These are phyloP conservation scores for Calliphora vicina DNA, from an alignment of 1,140 invertebrate species.

Conservation along the genomic window DNA sequence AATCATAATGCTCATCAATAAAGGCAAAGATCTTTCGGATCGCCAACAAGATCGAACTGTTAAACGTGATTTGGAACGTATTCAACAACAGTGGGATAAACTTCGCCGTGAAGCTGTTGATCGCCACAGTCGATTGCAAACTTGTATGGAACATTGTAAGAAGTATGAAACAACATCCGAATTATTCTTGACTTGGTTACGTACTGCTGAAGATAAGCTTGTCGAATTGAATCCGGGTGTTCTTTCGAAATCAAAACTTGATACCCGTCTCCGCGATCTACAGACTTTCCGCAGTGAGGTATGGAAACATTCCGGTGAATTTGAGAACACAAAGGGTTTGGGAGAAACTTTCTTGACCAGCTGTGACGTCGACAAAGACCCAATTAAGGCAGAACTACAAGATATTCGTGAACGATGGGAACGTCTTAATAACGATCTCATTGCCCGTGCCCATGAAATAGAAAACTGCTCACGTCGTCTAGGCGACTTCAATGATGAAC, in stretches of 20 bases:
- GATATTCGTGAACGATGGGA: slow-evolving; percentile 89
- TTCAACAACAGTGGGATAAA: slow-evolving; percentile 89
- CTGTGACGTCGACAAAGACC: slow-evolving; percentile 90
- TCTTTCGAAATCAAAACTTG: slow-evolving; percentile 86
- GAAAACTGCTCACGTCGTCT: slow-evolving; percentile 86
- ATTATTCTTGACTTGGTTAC: slow-evolving; percentile 86
- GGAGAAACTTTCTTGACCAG: slow-evolving; percentile 86
- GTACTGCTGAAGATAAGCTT: slow-evolving; percentile 85
- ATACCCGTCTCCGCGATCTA: slow-evolving; percentile 88
- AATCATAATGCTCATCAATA: slow-evolving; percentile 92
- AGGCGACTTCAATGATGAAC: slow-evolving; percentile 84
- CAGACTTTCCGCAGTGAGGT: slow-evolving; percentile 91
- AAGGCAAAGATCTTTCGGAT: slow-evolving; percentile 80
- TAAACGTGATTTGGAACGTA: slow-evolving; percentile 82
- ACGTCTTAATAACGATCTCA: slow-evolving; percentile 81
- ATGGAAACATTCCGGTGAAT: slow-evolving; percentile 89
- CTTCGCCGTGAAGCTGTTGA: slow-evolving; percentile 85
- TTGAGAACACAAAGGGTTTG: slow-evolving; percentile 83
- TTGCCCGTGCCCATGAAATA: slow-evolving; percentile 74
- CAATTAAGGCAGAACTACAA: slow-evolving; percentile 82
- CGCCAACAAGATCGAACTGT: slow-evolving; percentile 68
- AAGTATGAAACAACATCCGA: slow-evolving; percentile 88
- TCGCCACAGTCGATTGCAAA: slow-evolving; percentile 83
- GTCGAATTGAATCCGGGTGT: slow-evolving; percentile 79
- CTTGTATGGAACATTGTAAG: slow-evolving; percentile 89